A percentile compares a stretch with the other conserved stretches of the same genome.
phyloP scores from a whole-genome alignment of 2,888 invertebrate species.

The Tolmerus cingulatus region DNA sequence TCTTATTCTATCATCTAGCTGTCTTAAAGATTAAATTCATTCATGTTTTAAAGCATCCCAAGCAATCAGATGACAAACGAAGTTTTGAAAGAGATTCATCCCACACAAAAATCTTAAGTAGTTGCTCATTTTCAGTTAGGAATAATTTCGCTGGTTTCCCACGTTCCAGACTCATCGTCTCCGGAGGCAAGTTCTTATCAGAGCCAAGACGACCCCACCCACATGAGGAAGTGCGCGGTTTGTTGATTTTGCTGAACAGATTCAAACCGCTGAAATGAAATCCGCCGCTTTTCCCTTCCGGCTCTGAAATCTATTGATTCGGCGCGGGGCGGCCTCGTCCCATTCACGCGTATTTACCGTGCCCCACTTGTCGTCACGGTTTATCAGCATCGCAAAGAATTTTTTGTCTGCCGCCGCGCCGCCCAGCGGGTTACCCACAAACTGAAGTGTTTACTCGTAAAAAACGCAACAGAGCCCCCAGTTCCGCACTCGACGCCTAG shows the following conservation, averaged over 20 bases:
- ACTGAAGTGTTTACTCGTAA: background rate
- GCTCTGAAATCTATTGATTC: background rate
- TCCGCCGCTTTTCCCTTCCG: background rate
- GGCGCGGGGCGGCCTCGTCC: background rate
- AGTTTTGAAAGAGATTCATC: background rate
- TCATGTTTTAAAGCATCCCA: too few species aligned
- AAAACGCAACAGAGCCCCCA: background rate
- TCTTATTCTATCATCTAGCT: too few species aligned
- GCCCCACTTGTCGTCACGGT: slow-evolving; percentile 22
- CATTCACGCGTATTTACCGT: slow-evolving; percentile 10
- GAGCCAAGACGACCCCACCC: background rate
- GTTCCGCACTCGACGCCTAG: background rate
- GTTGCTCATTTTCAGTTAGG: background rate
- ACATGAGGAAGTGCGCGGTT: background rate
- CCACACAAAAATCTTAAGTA: background rate
- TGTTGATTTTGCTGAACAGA: background rate
- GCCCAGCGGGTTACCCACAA: background rate
- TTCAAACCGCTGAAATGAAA: background rate
- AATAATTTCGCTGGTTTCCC: background rate
- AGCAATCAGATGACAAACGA: too few species aligned
- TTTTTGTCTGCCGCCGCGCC: background rate
- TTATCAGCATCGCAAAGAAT: slow-evolving; percentile 17
- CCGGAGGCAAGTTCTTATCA: background rate
- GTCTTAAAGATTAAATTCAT: too few species aligned
- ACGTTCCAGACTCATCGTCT: background rate